These are phyloP conservation scores for Leptosomus discolor DNA, from an alignment of 2,113 vertebrate genomes.

Conservation along the genomic window DNA sequence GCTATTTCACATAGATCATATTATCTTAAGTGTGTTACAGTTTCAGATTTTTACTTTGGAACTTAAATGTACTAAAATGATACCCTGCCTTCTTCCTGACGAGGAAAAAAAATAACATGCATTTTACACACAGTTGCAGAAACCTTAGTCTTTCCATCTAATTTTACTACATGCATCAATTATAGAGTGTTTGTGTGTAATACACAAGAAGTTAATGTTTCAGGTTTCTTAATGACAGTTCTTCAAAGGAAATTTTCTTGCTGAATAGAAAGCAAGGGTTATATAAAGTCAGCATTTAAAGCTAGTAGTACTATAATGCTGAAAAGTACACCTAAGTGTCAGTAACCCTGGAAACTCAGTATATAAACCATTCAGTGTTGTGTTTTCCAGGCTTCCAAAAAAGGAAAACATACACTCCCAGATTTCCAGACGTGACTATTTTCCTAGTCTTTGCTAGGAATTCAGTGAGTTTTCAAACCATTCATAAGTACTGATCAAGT, in stretches of 20 bases:
- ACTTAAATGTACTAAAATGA: background rate
- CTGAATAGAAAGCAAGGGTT: background rate
- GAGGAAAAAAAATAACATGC: background rate
- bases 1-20: background rate
- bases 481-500: background rate
- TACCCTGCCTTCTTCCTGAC: background rate
- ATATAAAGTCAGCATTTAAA: background rate
- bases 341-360: background rate
- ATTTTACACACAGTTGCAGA: background rate
- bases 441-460: background rate
- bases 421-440: background rate
- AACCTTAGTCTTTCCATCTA: background rate
- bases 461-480: background rate
- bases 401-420: background rate
- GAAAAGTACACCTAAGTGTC: background rate
- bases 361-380: background rate
- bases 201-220: background rate
- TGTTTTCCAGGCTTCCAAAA: background rate
- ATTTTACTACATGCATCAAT: background rate
- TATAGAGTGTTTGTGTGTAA: background rate
- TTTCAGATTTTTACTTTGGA: background rate
- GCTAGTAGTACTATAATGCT: background rate
- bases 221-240: background rate
- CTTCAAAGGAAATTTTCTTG: background rate
- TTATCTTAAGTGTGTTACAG: background rate